Base-by-base conservation (phyloP, 2,113 vertebrate genomes). In the Dasyprocta punctata region DNA sequence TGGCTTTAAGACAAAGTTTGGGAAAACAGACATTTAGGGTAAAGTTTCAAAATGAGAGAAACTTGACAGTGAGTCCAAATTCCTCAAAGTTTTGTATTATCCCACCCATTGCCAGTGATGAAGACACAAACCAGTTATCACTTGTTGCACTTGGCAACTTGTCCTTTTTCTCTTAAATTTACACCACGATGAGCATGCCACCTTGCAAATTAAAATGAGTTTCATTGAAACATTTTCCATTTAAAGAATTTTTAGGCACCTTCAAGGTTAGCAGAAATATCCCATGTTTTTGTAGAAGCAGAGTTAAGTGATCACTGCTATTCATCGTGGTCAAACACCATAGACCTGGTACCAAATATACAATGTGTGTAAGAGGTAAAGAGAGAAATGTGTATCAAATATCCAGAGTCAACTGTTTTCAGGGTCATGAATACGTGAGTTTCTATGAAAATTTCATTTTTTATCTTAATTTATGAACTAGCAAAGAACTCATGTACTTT, bases 31-130 rank as follows among this genome's bases (percentile, higher is more conserved):
- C 49, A 87, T 61, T 83, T 47, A 61, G 61, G 7, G 33, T 75
- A 56, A 94, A 36, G 88, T 90, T 92, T 95, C 84, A 90, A 90
- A 65, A 75, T 83, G 71, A 47, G 38, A 95, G 52, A 88, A 94
- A 86, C 47, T 63, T 63, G 61, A 90, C 22, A 22, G 36, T 16
- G 9, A 89, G 49, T 28, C 44, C 7, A 56, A 56, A 89, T 63
- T 91, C 61, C 44, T 75, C 33, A 49, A 54, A 83, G 36, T 47
- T 86, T 95, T 75, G 84, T 44, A 47, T 60, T 65, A 38, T 36
- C 54, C 60, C 28, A 41, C 30, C 36, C 22, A 44, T 47, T 38
- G 30, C n/a, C 54, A 60, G 30, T 3, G 28, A 22, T 65, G 5
- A 28, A 67, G 61, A 95, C 16, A 60, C 30, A 87, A 95, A 19